phyloP scores from a whole-genome alignment of 2,888 invertebrate genomes.

The Pheosia gnoma region DNA sequence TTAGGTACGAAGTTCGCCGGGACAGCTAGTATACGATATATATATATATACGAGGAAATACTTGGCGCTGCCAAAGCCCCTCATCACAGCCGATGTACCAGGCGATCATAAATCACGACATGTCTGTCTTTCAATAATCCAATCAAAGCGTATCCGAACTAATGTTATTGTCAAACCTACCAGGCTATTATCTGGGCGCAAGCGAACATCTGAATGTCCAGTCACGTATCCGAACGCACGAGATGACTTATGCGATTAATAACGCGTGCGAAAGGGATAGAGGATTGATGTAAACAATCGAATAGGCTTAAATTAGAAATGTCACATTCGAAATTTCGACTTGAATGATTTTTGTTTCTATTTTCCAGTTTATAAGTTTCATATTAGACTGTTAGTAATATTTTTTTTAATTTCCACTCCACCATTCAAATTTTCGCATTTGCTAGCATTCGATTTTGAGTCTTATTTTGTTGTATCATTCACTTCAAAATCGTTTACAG shows the following conservation, averaged over 20 bases:
- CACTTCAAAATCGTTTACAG: constrained; percentile 10
- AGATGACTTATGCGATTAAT: constrained; percentile 36
- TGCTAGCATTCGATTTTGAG: constrained; percentile 13
- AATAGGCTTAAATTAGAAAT: constrained; percentile 31
- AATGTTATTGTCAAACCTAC: constrained; percentile 79
- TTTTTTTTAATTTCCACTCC: constrained; percentile 38
- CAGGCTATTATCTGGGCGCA: constrained; percentile 67
- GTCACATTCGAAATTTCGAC: constrained; percentile 30
- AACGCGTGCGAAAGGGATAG: constrained; percentile 42
- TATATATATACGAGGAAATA: not conserved
- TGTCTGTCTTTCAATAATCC: constrained; percentile 78
- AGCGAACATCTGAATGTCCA: constrained; percentile 73
- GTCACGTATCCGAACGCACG: constrained; percentile 63
- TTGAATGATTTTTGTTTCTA: constrained; percentile 36
- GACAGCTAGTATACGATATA: not conserved
- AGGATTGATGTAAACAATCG: constrained; percentile 64
- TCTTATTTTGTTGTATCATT: rapidly evolving
- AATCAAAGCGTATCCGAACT: constrained; percentile 75
- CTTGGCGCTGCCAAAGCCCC: constrained; percentile 11
- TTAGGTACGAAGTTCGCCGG: too few species aligned
- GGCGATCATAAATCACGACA: constrained; percentile 63
- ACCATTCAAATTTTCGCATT: constrained; percentile 11
- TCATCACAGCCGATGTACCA: constrained; percentile 33
- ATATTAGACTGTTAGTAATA: constrained; percentile 21
- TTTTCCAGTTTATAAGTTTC: constrained; percentile 17